Conservation (phyloP, 2,113 vertebrate genomes). For the Taxidea taxus region DNA sequence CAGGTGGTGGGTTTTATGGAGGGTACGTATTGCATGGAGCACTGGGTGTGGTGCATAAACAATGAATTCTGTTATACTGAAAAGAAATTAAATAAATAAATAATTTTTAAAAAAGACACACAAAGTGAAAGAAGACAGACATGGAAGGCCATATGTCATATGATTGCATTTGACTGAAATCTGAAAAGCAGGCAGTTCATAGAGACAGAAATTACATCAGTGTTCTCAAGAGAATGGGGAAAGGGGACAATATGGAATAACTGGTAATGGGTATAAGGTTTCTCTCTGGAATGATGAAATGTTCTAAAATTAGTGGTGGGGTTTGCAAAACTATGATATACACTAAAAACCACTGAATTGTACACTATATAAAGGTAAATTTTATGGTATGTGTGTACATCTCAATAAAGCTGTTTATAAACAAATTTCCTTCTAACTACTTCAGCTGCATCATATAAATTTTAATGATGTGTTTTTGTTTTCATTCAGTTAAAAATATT, state of each 20-base stretch:
- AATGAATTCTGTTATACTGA: too few species aligned
- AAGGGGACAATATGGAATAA: neutral
- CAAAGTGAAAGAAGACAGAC: neutral
- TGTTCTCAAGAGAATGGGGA: neutral
- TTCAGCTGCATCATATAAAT: neutral
- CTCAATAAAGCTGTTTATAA: neutral
- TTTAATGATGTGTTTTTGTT: neutral
- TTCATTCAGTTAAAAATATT: slow-evolving; percentile 42
- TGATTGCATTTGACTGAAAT: neutral
- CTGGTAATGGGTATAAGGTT: neutral
- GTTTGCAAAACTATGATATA: neutral
- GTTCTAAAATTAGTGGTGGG: neutral
- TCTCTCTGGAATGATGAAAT: neutral
- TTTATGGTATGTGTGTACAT: neutral
- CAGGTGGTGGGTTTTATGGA: too few species aligned
- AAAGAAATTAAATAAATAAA: too few species aligned
- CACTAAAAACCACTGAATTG: neutral
- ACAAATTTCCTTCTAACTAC: neutral
- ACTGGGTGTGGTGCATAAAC: too few species aligned
- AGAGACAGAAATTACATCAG: neutral
- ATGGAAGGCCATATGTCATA: neutral
- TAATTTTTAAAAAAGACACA: neutral
- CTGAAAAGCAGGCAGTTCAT: neutral
- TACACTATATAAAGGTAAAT: neutral
- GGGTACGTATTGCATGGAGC: too few species aligned